phyloP scores from a whole-genome alignment of 2,113 vertebrate species.

The Syrmaticus mikado region DNA sequence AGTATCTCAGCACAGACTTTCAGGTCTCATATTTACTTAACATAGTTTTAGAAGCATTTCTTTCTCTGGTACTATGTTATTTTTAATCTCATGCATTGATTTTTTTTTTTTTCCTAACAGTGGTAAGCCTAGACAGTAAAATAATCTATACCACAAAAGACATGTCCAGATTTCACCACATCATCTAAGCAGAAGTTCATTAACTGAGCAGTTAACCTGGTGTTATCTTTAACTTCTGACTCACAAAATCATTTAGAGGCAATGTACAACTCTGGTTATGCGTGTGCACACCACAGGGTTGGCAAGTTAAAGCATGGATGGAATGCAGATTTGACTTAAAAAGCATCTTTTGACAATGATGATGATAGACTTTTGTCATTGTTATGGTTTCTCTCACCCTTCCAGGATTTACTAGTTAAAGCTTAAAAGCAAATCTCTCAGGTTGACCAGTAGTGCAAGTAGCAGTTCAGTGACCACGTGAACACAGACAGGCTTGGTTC shows the following conservation, averaged over 20 bases:
- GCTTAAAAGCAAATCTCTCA: background rate
- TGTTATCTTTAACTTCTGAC: background rate
- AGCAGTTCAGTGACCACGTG: background rate
- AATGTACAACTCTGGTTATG: background rate
- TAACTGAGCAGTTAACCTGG: background rate
- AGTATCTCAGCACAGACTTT: constrained; percentile 4
- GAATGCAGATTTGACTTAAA: background rate
- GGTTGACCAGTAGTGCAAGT: background rate
- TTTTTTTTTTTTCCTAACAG: background rate
- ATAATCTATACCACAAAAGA: background rate
- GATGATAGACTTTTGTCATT: background rate
- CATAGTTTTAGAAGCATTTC: background rate
- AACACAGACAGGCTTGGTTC: background rate
- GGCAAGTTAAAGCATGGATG: background rate
- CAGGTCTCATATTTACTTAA: background rate
- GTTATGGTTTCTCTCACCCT: background rate
- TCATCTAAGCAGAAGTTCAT: background rate
- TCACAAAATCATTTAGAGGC: background rate
- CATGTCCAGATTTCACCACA: background rate
- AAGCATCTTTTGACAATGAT: background rate
- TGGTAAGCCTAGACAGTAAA: background rate
- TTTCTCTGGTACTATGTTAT: background rate
- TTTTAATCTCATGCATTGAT: background rate
- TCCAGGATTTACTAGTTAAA: background rate
- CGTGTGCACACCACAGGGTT: background rate